These are phyloP conservation scores for Euura saliciscinereae DNA, from an alignment of 1,140 invertebrate species.

Conservation along the genomic window DNA sequence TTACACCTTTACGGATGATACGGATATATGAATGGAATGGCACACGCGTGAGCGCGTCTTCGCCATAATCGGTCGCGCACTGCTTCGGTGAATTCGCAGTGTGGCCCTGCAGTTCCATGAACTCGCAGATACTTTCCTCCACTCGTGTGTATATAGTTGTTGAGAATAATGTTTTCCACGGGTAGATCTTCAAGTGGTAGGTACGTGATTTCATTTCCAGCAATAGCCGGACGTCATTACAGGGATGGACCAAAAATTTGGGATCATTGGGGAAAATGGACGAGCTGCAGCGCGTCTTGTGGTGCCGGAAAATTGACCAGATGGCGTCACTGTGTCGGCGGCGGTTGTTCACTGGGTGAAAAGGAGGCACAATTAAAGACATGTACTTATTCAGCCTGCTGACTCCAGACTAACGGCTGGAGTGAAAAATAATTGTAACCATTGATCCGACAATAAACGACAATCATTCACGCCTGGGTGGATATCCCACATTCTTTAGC, in stretches of 20 bases:
- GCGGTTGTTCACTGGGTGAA: conserved; percentile 54
- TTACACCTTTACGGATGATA: too few relatives aligned
- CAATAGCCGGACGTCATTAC: conserved; percentile 1
- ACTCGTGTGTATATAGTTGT: too few relatives aligned
- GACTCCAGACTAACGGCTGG: conserved; percentile 1
- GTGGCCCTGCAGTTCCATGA: too few relatives aligned
- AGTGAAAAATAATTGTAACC: neutral
- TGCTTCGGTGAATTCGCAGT: too few relatives aligned
- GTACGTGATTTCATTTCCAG: neutral
- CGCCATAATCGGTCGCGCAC: too few relatives aligned
- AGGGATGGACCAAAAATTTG: conserved; percentile 48
- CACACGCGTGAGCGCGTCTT: too few relatives aligned
- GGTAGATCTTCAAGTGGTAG: neutral
- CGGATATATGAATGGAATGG: too few relatives aligned
- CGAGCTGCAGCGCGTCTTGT: conserved; percentile 55
- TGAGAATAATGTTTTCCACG: too few relatives aligned
- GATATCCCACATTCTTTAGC: too few relatives aligned
- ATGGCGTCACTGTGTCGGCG: conserved; percentile 58
- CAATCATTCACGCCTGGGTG: neutral
- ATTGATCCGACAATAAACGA: neutral
- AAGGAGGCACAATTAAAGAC: conserved; percentile 61
- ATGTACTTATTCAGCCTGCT: conserved; percentile 54
- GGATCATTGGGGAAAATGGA: conserved; percentile 60
- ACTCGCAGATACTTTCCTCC: too few relatives aligned
- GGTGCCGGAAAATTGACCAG: conserved; percentile 55